Evolutionary conservation across 2,888 invertebrate species (phyloP), one percentile per base, ranked within the genome.

Genomic region (Polietes domitor): DNA sequence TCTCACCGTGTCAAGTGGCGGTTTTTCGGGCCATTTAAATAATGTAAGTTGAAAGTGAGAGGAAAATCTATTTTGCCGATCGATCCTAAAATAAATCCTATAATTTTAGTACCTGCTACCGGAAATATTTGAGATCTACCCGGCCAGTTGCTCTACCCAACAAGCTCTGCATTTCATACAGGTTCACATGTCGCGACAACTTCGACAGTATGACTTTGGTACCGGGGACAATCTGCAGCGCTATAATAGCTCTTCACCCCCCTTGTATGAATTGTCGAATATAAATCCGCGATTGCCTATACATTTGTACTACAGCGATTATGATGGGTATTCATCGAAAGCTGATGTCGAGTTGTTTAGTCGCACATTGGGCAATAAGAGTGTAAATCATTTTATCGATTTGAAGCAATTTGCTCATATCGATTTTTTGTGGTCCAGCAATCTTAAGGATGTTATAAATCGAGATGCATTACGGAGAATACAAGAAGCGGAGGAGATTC

Each of bases 291-390:
- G 17, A 0, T 63, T 32, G 7, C 63, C 63, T 2, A 6, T 63
- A 5, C n/a, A 63, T 28, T 37, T 63, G 4, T 63, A 63, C 24
- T 63, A 63, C 37, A 63, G 63, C n/a, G 19, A 63, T 17, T 32
- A 63, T 28, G 63, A 63, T n/a, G n/a, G n/a, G n/a, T n/a, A n/a
- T n/a, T n/a, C n/a, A n/a, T n/a, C n/a, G n/a, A n/a, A n/a, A n/a
- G n/a, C n/a, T n/a, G n/a, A n/a, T n/a, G n/a, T n/a, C n/a, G n/a
- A n/a, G n/a, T n/a, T n/a, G n/a, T n/a, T n/a, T n/a, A n/a, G n/a
- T n/a, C n/a, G n/a, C n/a, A n/a, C n/a, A n/a, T n/a, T n/a, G n/a
- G n/a, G n/a, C n/a, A n/a, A n/a, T n/a, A n/a, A n/a, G n/a, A n/a
- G n/a, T n/a, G n/a, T n/a, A n/a, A n/a, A n/a, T n/a, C n/a, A n/a